Evolutionary conservation across 2,888 invertebrate species (phyloP).

Genomic region (Chymomyza caudatula): DNA sequence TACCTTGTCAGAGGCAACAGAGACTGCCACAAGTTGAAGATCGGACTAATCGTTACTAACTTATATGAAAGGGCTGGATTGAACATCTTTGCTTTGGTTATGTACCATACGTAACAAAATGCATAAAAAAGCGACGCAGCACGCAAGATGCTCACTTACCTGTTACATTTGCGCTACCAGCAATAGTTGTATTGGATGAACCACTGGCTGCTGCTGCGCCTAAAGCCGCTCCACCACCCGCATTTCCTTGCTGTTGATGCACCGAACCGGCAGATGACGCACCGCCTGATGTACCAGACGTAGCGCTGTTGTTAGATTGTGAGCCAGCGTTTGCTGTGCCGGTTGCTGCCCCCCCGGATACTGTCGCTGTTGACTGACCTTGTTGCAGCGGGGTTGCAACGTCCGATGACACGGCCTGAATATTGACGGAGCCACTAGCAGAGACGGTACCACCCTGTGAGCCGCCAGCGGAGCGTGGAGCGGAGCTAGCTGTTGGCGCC

Average conservation of each 20-base stretch:
- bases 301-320: conserved; percentile 25
- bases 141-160: conserved; percentile 52
- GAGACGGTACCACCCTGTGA: conserved; percentile 22
- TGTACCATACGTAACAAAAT: not conserved
- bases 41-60: no score
- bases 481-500: conserved; percentile 65
- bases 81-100: conserved; percentile 9
- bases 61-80: no score
- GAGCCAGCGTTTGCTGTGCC: conserved; percentile 30
- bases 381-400: conserved; percentile 44
- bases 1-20: no score
- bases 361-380: conserved; percentile 31
- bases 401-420: conserved; percentile 49
- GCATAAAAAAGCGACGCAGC: not conserved
- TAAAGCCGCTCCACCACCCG: conserved; percentile 44
- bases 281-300: conserved; percentile 13
- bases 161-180: conserved; percentile 62
- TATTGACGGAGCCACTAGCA: conserved; percentile 52
- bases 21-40: no score
- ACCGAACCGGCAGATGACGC: conserved; percentile 25
- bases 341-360: conserved; percentile 22
- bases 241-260: conserved; percentile 43
- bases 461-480: conserved; percentile 11
- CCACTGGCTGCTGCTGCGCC: conserved; percentile 53
- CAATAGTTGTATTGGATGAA: conserved; percentile 47